Evolutionary conservation across 2,888 invertebrate genomes (phyloP).

Genomic region (Chloroclysta siterata): DNA sequence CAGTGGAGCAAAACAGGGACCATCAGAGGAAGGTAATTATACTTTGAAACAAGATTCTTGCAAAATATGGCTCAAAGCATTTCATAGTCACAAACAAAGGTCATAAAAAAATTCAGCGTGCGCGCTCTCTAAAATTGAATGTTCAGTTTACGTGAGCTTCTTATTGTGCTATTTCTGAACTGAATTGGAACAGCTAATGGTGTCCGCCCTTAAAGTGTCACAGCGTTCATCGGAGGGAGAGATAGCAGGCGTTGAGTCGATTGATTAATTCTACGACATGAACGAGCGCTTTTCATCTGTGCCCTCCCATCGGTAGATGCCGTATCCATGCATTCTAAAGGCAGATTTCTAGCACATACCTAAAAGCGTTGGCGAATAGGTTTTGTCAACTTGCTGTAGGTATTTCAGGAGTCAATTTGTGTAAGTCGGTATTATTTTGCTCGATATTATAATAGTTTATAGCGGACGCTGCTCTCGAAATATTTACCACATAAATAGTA

Average conservation of each 20-base stretch:
- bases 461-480: too few species aligned
- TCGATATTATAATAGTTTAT: too few species aligned
- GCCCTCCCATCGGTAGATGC: slow-evolving; percentile 17
- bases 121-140: background rate
- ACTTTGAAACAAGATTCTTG: background rate
- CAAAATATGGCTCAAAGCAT: background rate
- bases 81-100: slow-evolving; percentile 2
- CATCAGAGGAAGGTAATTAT: background rate
- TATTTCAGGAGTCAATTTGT: too few species aligned
- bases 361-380: too few species aligned
- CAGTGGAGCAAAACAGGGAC: background rate
- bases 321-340: slow-evolving; percentile 7
- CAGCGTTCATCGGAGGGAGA: slow-evolving; percentile 26
- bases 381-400: background rate
- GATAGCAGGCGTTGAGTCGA: slow-evolving; percentile 36
- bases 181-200: slow-evolving; percentile 25
- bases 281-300: slow-evolving; percentile 31
- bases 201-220: slow-evolving; percentile 31
- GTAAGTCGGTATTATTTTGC: too few species aligned
- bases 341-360: background rate
- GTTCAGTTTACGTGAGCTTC: slow-evolving; percentile 1
- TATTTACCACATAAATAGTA: too few species aligned
- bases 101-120: background rate
- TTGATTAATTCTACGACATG: slow-evolving; percentile 70
- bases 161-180: slow-evolving; percentile 22